Percentiles rank a stretch among this genome's conserved stretches.
Evolutionary conservation across 2,113 vertebrate genomes (phyloP).

Genomic region (Bubo blakistoni): DNA sequence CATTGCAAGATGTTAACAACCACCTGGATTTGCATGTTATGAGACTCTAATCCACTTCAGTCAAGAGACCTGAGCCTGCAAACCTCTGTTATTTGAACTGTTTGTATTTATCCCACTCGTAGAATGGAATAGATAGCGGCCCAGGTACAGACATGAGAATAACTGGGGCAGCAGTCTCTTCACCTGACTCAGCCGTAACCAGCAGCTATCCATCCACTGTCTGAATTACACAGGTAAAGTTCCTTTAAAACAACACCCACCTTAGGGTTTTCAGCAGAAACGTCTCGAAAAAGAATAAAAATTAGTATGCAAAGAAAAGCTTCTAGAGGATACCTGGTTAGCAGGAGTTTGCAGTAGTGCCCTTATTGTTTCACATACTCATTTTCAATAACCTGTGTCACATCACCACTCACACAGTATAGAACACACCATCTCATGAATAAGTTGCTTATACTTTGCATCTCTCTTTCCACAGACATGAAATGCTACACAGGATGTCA

Average conservation of each 20-base stretch:
- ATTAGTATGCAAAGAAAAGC: neutral
- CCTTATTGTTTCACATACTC: neutral
- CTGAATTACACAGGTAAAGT: neutral
- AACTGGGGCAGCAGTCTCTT: neutral
- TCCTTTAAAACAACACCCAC: neutral
- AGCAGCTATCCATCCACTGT: neutral
- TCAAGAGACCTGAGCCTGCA: neutral
- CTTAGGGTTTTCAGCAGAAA: neutral
- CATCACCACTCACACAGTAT: neutral
- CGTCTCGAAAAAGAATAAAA: neutral
- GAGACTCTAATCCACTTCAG: neutral
- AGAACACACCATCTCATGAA: neutral
- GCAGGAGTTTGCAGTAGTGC: neutral
- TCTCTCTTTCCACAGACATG: neutral
- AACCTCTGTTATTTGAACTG: neutral
- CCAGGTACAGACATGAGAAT: neutral
- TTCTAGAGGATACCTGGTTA: neutral
- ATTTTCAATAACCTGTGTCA: neutral
- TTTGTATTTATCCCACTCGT: neutral
- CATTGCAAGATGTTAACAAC: neutral
- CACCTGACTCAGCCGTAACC: neutral
- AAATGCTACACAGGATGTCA: neutral
- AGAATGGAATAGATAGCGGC: neutral
- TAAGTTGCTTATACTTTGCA: neutral
- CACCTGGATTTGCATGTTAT: neutral